These are phyloP conservation scores for Ophion obscuratus DNA, from an alignment of 2,888 invertebrate genomes.

Conservation along the genomic window DNA sequence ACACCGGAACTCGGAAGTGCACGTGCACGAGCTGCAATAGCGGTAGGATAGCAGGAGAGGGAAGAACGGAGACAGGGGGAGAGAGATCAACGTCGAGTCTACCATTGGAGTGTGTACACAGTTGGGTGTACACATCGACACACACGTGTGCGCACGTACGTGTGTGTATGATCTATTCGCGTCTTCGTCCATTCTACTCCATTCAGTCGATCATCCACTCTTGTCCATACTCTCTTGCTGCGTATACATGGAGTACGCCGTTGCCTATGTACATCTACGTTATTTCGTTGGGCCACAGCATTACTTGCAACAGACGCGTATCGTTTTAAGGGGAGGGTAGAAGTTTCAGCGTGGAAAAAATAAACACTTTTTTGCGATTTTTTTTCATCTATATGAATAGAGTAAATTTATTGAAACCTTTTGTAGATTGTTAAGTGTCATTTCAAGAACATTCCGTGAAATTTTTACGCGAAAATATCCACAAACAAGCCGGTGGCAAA, in stretches of 20 bases:
- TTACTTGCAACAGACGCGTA: background rate
- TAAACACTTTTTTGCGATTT: background rate
- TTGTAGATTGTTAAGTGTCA: too few relatives aligned
- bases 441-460: too few relatives aligned
- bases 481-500: too few relatives aligned
- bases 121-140: background rate
- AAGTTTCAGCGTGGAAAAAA: background rate
- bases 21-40: slow-evolving; percentile 56
- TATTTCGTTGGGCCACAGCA: background rate
- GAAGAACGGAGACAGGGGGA: slow-evolving; percentile 9
- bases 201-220: slow-evolving; percentile 35
- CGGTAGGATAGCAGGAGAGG: slow-evolving; percentile 15
- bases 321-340: too few relatives aligned
- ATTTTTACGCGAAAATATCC: too few relatives aligned
- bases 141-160: background rate
- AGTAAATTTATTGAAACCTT: too few relatives aligned
- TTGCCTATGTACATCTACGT: background rate
- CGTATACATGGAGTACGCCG: background rate
- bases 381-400: too few relatives aligned
- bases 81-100: slow-evolving; percentile 57
- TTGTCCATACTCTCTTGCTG: background rate
- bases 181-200: slow-evolving; percentile 29
- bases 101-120: slow-evolving; percentile 39
- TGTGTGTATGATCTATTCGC: background rate
- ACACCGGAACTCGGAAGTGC: slow-evolving; percentile 64